Percentiles rank a stretch among this genome's conserved stretches.
phyloP scores from a whole-genome alignment of 37 sponge, comb jelly and placozoan species.

The Aphrocallistes beatrix region DNA sequence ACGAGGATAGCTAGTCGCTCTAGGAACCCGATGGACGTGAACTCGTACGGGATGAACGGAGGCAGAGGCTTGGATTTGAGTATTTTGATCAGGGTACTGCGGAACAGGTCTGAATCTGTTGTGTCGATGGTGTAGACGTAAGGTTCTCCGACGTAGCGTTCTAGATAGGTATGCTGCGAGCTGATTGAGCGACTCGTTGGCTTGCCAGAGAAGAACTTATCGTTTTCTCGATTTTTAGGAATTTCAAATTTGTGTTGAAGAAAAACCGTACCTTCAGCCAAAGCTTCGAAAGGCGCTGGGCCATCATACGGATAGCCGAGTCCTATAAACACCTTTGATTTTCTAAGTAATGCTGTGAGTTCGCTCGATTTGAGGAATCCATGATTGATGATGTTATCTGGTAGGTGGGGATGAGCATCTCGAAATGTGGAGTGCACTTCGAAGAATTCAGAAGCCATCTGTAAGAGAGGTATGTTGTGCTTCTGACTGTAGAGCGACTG shows the following conservation, averaged over 20 bases:
- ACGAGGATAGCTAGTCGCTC: slow-evolving; percentile 40
- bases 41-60: slow-evolving; percentile 48
- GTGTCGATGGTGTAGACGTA: slow-evolving; percentile 66
- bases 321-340: slow-evolving; percentile 52
- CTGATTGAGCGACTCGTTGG: slow-evolving; percentile 46
- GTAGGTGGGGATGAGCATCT: not conserved
- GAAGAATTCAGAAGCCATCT: not conserved
- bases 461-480: not conserved
- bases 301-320: slow-evolving; percentile 71
- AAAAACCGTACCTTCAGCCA: slow-evolving; percentile 55
- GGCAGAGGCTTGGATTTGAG: not conserved
- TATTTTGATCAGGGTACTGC: slow-evolving; percentile 26
- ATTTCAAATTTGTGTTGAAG: slow-evolving; percentile 53
- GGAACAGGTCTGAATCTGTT: slow-evolving; percentile 21
- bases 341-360: slow-evolving; percentile 24
- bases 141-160: slow-evolving; percentile 62
- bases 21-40: slow-evolving; percentile 55
- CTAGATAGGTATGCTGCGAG: slow-evolving; percentile 58
- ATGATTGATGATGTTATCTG: slow-evolving; percentile 39
- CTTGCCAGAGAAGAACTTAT: slow-evolving; percentile 46
- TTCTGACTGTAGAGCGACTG: not conserved
- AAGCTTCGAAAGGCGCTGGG: slow-evolving; percentile 59
- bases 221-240: slow-evolving; percentile 30
- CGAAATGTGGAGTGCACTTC: slow-evolving; percentile 5
- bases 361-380: slow-evolving; percentile 32